Conservation (phyloP, 2,797 vertebrate genomes). For the Acridotheres tristis region DNA sequence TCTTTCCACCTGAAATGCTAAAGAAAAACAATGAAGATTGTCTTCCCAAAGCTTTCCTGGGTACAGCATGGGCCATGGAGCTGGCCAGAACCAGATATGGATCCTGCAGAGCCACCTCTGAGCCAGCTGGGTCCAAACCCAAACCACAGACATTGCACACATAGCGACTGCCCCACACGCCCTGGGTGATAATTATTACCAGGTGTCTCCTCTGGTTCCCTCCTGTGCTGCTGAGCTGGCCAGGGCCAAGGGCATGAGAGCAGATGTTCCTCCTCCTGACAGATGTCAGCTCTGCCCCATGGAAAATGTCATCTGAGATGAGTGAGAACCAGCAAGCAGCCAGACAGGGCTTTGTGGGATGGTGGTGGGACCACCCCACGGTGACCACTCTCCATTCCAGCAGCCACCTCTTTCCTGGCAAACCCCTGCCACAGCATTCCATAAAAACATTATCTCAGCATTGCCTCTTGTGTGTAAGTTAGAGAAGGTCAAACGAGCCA, state of each 20-base stretch:
- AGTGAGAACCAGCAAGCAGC: neutral
- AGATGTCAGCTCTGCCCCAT: neutral
- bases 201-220: neutral
- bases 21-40: neutral
- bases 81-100: neutral
- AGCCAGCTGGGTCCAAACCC: neutral
- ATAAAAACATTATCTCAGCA: neutral
- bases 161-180: neutral
- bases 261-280: constrained; percentile 34
- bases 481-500: neutral
- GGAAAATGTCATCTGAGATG: constrained; percentile 10
- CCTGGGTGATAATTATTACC: constrained; percentile 5
- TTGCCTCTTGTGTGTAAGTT: neutral
- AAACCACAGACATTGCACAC: constrained; percentile 29
- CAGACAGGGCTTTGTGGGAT: neutral
- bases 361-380: neutral
- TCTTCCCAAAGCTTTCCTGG: neutral
- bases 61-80: neutral
- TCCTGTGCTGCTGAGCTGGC: neutral
- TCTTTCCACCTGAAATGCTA: neutral
- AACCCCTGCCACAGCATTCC: neutral
- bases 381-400: neutral
- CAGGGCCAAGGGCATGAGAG: neutral
- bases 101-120: neutral
- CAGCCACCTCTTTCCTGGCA: neutral